These are phyloP conservation scores for Nematopogon swammerdamellus DNA, from an alignment of 2,888 invertebrate species.

Conservation along the genomic window DNA sequence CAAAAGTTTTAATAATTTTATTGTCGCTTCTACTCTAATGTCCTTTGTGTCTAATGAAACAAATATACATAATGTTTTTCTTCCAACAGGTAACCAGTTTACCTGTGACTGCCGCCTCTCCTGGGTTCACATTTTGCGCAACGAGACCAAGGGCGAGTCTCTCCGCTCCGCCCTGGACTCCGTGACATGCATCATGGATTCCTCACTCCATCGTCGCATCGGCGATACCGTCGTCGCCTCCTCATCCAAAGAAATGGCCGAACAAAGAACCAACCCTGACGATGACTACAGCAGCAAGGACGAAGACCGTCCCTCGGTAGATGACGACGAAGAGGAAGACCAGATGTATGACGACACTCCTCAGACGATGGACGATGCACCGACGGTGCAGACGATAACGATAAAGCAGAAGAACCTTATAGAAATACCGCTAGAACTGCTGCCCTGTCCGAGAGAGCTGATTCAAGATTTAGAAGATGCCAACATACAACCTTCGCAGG, in stretches of 20 bases:
- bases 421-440: constrained; percentile 36
- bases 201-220: constrained; percentile 9
- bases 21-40: too few species aligned
- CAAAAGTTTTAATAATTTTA: too few species aligned
- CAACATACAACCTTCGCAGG: background rate
- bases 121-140: constrained; percentile 72
- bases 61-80: constrained; percentile 13
- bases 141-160: constrained; percentile 70
- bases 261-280: background rate
- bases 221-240: background rate
- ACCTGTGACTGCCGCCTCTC: constrained; percentile 76
- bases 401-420: constrained; percentile 21
- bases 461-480: constrained; percentile 18
- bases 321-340: constrained; percentile 8
- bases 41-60: too few species aligned
- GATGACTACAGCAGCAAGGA: constrained; percentile 1
- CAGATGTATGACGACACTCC: constrained; percentile 3
- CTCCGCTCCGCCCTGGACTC: constrained; percentile 66
- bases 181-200: constrained; percentile 65
- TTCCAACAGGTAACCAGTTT: constrained; percentile 81
- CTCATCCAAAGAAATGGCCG: background rate
- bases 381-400: constrained; percentile 1
- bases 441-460: constrained; percentile 47
- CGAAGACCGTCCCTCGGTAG: constrained; percentile 4
- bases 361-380: background rate